Evolutionary conservation across 2,113 vertebrate species (phyloP), one percentile per base, ranked within the genome.

Genomic region (Saccopteryx bilineata): DNA sequence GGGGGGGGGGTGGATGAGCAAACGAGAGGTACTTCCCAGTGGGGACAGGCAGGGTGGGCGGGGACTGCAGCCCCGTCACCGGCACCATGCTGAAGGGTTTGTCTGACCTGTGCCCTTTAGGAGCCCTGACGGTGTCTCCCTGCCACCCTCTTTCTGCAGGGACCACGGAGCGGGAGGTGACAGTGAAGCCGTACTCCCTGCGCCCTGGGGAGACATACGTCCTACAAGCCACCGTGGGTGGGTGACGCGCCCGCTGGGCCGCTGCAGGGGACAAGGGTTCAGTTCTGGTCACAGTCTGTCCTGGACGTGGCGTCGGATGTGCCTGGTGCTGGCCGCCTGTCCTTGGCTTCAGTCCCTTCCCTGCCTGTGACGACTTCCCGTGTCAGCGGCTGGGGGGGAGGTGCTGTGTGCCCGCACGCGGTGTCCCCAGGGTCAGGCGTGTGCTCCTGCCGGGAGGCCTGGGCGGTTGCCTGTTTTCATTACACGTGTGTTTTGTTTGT

Each of bases 141-240:
- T 7, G 19, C 3, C 9, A 28, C 23, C 6, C 24, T 91, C 11
- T 87, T 72, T 72, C 91, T 24, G 12, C 2, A 99, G 99, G 99
- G 66, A 95, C 98, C 76, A 98, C 96, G 5, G 98, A 98, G 5
- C 71, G 96, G 31, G 71, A 31, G 7, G 90, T 99, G 65, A 97
- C 88, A 11, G 95, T 99, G 84, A 98, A 97, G 90, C 98, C 99
- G 1, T 98, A 98, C 94, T 98, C 97, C 18, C 97, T 99, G 94
- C 97, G 83, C 87, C 96, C 98, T 4, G 98, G 98, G 17, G 98
- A 96, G 94, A 98, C 96, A 1, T 99, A 99, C 71, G 98, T 99
- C 98, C 93, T 99, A 21, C 98, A 99, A 26, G 98, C 98, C 15
- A 98, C 98, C 79, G 98, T 98, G 87, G 98, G 99, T 99, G 48